phyloP scores from a whole-genome alignment of 2,113 vertebrate species.

The Gambusia affinis region DNA sequence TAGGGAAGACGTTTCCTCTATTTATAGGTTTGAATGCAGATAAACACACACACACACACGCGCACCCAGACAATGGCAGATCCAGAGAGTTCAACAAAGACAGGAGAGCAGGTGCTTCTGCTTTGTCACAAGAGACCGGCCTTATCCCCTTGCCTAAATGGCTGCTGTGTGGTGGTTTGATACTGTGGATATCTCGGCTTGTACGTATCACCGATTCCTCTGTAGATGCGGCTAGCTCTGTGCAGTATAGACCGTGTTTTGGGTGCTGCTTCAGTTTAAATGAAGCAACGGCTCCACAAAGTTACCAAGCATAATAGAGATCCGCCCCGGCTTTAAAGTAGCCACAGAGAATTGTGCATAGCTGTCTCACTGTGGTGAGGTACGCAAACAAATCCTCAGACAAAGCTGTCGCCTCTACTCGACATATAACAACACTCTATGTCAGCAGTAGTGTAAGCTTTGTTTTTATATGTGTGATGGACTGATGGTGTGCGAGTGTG shows the following conservation, averaged over 20 bases:
- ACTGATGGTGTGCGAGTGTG: background rate
- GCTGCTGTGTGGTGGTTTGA: background rate
- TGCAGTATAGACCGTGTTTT: slow-evolving; percentile 3
- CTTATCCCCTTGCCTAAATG: slow-evolving; percentile 22
- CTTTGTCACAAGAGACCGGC: slow-evolving; percentile 42
- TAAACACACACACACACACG: slow-evolving; percentile 33
- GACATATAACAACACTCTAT: background rate
- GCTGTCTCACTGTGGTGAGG: background rate
- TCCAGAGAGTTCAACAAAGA: slow-evolving; percentile 44
- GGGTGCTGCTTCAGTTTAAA: slow-evolving; percentile 13
- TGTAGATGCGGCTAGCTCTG: slow-evolving; percentile 2
- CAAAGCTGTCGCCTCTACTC: background rate
- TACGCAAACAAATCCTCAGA: background rate
- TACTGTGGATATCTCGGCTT: background rate
- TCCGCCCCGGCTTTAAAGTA: background rate
- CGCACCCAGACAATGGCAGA: slow-evolving; percentile 34
- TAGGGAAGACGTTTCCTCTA: slow-evolving; percentile 69
- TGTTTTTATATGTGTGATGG: background rate
- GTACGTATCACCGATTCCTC: background rate
- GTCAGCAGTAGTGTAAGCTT: background rate
- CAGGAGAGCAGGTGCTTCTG: slow-evolving; percentile 66
- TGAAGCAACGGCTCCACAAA: background rate
- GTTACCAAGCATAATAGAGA: background rate
- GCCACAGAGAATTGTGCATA: background rate
- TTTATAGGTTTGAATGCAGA: slow-evolving; percentile 71